Evolutionary conservation across 1,140 invertebrate species (phyloP).

Genomic region (Heliconius himera): DNA sequence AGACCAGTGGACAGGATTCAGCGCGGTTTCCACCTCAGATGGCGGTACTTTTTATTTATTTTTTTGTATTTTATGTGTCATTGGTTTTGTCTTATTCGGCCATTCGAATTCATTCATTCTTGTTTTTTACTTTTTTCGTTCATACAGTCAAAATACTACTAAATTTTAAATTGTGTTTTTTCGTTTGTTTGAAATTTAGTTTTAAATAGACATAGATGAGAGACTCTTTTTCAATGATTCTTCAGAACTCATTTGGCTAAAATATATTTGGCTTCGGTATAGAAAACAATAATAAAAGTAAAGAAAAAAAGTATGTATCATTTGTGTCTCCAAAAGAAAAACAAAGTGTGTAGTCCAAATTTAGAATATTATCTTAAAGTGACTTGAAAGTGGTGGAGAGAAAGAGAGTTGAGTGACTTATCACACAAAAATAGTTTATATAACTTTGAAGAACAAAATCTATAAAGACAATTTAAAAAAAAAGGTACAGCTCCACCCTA

Average conservation of each 20-base stretch:
- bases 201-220: not conserved
- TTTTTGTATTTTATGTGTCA: conserved; percentile 42
- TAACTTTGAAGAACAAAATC: no score
- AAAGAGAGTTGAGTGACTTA: no score
- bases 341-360: no score
- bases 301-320: no score
- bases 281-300: no score
- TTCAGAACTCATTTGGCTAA: not conserved
- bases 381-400: no score
- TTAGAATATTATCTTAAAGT: no score
- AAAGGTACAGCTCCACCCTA: not conserved
- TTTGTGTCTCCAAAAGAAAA: no score
- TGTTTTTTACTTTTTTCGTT: not conserved
- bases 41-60: conserved; percentile 63
- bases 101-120: conserved; percentile 22
- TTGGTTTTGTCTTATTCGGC: conserved; percentile 44
- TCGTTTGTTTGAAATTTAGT: not conserved
- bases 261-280: not conserved
- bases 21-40: conserved; percentile 60
- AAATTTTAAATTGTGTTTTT: conserved; percentile 34
- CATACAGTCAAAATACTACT: conserved; percentile 24
- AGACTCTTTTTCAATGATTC: not conserved
- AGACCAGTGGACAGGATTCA: conserved; percentile 71
- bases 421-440: no score
- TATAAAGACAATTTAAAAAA: not conserved